A percentile compares a stretch with the other conserved stretches of the same genome.
Conservation (phyloP, 2,113 vertebrate genomes). For the Petrocephalus zakoni region DNA sequence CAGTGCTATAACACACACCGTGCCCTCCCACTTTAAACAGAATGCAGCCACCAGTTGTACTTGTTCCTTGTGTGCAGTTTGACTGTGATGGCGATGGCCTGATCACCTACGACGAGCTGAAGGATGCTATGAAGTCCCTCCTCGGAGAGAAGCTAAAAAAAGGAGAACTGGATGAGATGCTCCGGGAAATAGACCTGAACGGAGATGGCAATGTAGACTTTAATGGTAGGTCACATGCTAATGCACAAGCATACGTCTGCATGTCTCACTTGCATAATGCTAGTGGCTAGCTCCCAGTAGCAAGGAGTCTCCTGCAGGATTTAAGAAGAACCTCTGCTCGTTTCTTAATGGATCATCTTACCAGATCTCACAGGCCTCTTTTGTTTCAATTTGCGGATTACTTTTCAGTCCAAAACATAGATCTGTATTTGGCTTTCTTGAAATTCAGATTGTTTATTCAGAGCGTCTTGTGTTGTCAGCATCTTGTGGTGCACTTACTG, state of each 20-base stretch:
- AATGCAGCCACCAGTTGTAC: neutral
- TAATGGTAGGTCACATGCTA: constrained; percentile 65
- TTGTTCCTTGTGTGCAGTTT: constrained; percentile 52
- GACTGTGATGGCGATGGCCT: constrained; percentile 71
- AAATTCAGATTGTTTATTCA: too few relatives aligned
- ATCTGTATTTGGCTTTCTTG: too few relatives aligned
- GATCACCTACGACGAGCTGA: constrained; percentile 70
- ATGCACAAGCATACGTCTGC: neutral
- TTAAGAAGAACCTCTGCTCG: neutral
- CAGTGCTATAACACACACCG: neutral
- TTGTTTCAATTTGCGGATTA: neutral
- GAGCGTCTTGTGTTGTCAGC: too few relatives aligned
- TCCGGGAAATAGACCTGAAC: constrained; percentile 87
- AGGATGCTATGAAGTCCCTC: constrained; percentile 70
- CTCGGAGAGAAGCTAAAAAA: constrained; percentile 86
- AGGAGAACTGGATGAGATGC: constrained; percentile 86
- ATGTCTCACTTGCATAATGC: neutral
- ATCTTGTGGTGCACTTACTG: neutral
- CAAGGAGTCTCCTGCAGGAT: neutral
- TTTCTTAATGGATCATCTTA: neutral
- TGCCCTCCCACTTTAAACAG: neutral
- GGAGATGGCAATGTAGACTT: constrained; percentile 89
- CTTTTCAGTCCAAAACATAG: neutral
- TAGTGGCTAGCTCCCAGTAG: neutral
- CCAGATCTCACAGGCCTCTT: neutral